Evolutionary conservation across 64 coral and sea anemone genomes (phyloP).

Genomic region (Montipora capricornis): DNA sequence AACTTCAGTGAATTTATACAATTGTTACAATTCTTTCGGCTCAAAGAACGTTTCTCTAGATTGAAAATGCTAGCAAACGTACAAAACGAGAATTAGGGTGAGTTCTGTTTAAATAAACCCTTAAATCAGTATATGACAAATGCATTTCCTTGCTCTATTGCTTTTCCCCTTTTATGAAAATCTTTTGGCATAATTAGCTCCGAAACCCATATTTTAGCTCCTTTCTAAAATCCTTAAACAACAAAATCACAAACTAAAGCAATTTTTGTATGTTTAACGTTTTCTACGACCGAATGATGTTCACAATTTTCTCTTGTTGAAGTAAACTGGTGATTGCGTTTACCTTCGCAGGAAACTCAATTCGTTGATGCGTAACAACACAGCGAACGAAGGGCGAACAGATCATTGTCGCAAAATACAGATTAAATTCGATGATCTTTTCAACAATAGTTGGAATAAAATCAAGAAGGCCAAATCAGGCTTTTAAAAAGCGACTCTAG

Average conservation of each 20-base stretch:
- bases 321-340: neutral
- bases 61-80: neutral
- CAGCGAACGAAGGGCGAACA: neutral
- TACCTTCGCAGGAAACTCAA: slow-evolving; percentile 42
- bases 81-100: neutral
- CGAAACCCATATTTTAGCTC: neutral
- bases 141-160: neutral
- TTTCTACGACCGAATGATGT: neutral
- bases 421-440: neutral
- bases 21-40: neutral
- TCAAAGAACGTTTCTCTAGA: neutral
- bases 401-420: neutral
- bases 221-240: neutral
- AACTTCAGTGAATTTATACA: too few relatives aligned
- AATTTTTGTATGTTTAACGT: neutral
- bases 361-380: slow-evolving; percentile 26
- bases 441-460: neutral
- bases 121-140: neutral
- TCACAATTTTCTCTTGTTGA: neutral
- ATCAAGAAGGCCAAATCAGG: neutral
- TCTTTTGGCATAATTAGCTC: slow-evolving; percentile 14
- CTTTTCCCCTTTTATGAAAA: slow-evolving; percentile 34
- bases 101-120: neutral
- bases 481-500: neutral
- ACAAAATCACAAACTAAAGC: neutral